A percentile compares a stretch with the other conserved stretches of the same genome.
phyloP scores from a whole-genome alignment of 1,140 invertebrate genomes.

The Arion vulgaris region DNA sequence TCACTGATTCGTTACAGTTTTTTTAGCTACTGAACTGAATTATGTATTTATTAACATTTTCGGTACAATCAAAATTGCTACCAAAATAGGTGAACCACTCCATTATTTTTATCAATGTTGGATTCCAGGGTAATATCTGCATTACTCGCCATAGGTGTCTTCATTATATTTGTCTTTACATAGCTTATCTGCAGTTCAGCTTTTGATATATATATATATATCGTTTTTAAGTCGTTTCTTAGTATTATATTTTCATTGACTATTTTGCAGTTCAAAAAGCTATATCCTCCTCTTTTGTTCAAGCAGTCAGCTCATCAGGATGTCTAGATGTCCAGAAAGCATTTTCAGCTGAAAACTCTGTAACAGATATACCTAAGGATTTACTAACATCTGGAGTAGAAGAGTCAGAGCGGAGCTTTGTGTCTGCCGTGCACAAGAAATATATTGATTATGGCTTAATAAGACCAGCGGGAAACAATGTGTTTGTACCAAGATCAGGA shows the following conservation, averaged over 20 bases:
- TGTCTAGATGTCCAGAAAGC: not conserved
- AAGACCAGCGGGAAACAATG: not conserved
- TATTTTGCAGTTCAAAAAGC: not conserved
- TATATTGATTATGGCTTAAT: conserved; percentile 75
- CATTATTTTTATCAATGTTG: too few species aligned
- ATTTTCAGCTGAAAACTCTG: not conserved
- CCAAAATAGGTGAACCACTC: too few species aligned
- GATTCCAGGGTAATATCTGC: too few species aligned
- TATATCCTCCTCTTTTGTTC: not conserved
- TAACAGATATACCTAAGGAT: not conserved
- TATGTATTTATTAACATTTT: too few species aligned
- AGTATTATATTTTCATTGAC: not conserved
- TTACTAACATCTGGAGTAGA: not conserved
- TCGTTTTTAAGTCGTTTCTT: too few species aligned
- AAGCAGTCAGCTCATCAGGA: not conserved
- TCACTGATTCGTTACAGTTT: too few species aligned
- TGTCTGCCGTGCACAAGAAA: conserved; percentile 88
- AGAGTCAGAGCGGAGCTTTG: conserved; percentile 66
- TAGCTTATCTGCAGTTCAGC: too few species aligned
- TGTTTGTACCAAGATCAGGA: conserved; percentile 50
- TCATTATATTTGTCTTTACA: too few species aligned
- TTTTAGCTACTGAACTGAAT: too few species aligned
- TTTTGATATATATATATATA: too few species aligned
- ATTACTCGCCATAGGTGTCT: too few species aligned
- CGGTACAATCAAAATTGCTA: too few species aligned